These are phyloP conservation scores for Priapulus caudatus DNA, from an alignment of 2,888 invertebrate genomes.

Conservation along the genomic window DNA sequence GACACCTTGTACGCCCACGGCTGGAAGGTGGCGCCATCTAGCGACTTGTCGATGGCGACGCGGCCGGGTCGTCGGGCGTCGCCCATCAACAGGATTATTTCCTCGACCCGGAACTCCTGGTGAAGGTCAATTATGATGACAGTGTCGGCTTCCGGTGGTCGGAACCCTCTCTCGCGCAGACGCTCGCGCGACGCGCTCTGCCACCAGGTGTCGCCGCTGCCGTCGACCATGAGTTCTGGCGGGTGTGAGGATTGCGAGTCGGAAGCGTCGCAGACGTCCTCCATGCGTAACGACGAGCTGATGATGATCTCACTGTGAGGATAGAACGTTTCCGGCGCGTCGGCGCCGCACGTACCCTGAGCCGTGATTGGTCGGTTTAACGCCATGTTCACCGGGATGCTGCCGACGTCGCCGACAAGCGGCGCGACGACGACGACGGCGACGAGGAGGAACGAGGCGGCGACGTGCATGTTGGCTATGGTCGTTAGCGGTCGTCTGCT, in stretches of 20 bases:
- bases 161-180: conserved; percentile 15
- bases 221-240: conserved; percentile 25
- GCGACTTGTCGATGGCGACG: conserved; percentile 20
- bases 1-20: conserved; percentile 25
- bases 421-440: too few relatives aligned
- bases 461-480: too few relatives aligned
- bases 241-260: conserved; percentile 12
- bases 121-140: conserved; percentile 13
- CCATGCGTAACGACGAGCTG: conserved; percentile 1
- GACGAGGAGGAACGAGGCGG: too few relatives aligned
- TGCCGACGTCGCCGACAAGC: too few relatives aligned
- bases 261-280: conserved; percentile 8
- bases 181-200: conserved; percentile 25
- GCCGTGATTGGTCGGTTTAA: conserved; percentile 22
- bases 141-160: conserved; percentile 17
- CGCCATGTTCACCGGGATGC: conserved; percentile 25
- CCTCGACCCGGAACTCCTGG: conserved; percentile 24
- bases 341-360: conserved; percentile 23
- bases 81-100: conserved; percentile 21
- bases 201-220: conserved; percentile 23
- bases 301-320: conserved; percentile 15
- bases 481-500: too few relatives aligned
- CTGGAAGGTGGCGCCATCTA: conserved; percentile 16
- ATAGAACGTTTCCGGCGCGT: conserved; percentile 20
- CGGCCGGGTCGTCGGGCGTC: conserved; percentile 24